Evolutionary conservation across 2,888 invertebrate species (phyloP).

Genomic region (Oxyscelio sp.): DNA sequence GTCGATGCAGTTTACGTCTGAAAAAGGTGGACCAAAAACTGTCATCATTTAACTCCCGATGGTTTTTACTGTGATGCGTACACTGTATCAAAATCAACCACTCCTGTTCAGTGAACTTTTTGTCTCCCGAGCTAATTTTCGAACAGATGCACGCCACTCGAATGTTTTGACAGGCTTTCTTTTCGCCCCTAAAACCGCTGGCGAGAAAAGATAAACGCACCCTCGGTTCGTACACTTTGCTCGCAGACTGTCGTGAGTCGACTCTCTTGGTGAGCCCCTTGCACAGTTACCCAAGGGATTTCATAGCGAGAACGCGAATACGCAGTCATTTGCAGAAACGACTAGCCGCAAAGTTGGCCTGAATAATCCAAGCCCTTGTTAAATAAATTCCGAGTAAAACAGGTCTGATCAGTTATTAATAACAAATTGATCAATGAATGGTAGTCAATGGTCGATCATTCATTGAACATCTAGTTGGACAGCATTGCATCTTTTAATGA

Average conservation of each 20-base stretch:
- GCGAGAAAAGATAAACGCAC: constrained; percentile 61
- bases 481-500: no score
- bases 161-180: constrained; percentile 71
- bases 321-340: constrained; percentile 72
- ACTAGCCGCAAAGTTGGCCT: constrained; percentile 67
- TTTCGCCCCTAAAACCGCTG: constrained; percentile 46
- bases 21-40: constrained; percentile 44
- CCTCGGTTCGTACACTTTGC: constrained; percentile 46
- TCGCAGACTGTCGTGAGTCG: constrained; percentile 3
- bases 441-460: no score
- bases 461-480: no score
- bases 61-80: constrained; percentile 45
- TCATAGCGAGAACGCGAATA: constrained; percentile 53
- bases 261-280: constrained; percentile 30
- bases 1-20: no score
- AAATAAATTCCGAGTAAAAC: no score
- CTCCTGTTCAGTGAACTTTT: constrained; percentile 49
- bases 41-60: constrained; percentile 41
- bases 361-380: constrained; percentile 63
- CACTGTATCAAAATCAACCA: constrained; percentile 63
- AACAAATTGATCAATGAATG: no score
- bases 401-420: no score
- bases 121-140: constrained; percentile 59
- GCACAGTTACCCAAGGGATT: constrained; percentile 47
- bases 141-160: constrained; percentile 64